Conservation (phyloP, 2,113 vertebrate species). For the Cariama cristata region DNA sequence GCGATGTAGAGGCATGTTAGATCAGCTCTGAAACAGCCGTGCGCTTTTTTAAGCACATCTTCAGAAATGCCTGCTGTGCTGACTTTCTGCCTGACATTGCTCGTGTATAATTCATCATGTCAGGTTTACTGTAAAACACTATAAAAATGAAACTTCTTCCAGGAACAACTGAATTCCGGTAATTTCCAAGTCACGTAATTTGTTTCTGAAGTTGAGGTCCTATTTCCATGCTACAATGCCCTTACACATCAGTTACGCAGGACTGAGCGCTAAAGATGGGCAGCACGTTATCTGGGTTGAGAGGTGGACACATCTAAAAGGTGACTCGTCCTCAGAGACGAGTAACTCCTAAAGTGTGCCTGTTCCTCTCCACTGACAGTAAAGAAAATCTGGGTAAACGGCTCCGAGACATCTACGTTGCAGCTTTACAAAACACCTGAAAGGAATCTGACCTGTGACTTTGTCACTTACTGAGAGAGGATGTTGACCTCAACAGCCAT, state of each 20-base stretch:
- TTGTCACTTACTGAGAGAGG: neutral
- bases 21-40: neutral
- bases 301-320: neutral
- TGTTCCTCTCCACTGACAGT: neutral
- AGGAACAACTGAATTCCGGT: neutral
- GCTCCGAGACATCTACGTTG: neutral
- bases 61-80: neutral
- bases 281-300: neutral
- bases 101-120: neutral
- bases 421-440: neutral
- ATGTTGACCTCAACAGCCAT: neutral
- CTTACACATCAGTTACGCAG: neutral
- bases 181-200: neutral
- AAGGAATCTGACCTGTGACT: neutral
- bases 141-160: neutral
- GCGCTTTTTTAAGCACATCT: neutral
- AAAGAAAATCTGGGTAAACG: neutral
- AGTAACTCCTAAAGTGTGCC: neutral
- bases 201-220: neutral
- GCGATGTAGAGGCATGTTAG: neutral
- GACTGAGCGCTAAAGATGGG: neutral
- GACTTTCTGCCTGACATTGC: neutral
- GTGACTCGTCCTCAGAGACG: neutral
- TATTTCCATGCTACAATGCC: neutral
- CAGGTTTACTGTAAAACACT: neutral